These are phyloP conservation scores for Cephus pulcher DNA, from an alignment of 2,888 invertebrate genomes.

Conservation along the genomic window DNA sequence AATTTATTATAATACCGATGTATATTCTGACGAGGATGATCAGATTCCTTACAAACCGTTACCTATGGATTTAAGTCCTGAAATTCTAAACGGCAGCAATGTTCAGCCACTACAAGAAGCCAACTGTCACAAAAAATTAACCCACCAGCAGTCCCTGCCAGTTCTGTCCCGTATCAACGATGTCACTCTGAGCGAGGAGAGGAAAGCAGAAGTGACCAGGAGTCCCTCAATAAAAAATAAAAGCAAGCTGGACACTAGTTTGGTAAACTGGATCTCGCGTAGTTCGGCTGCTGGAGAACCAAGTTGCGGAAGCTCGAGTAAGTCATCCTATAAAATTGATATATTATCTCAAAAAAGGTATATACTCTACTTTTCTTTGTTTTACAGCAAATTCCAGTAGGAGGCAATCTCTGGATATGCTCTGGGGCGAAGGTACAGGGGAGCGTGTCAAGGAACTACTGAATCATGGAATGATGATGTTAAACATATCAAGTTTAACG, in stretches of 20 bases:
- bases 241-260: constrained; percentile 68
- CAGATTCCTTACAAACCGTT: constrained; percentile 68
- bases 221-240: constrained; percentile 61
- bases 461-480: constrained; percentile 79
- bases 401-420: constrained; percentile 81
- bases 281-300: constrained; percentile 68
- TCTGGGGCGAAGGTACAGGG: constrained; percentile 78
- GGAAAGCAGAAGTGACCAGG: constrained; percentile 60
- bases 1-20: constrained; percentile 71
- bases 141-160: constrained; percentile 68
- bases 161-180: constrained; percentile 59
- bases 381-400: constrained; percentile 66
- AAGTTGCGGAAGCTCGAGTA: constrained; percentile 63
- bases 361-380: constrained; percentile 29
- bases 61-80: constrained; percentile 58
- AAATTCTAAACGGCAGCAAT: constrained; percentile 30
- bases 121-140: constrained; percentile 58
- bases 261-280: constrained; percentile 71
- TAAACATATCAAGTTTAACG: constrained; percentile 77
- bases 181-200: constrained; percentile 47
- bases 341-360: no score
- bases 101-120: constrained; percentile 32
- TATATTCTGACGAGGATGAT: constrained; percentile 63
- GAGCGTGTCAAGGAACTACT: constrained; percentile 86
- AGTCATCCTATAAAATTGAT: constrained; percentile 18